Conservation (phyloP, 2,113 vertebrate genomes). For the Clarias gariepinus region DNA sequence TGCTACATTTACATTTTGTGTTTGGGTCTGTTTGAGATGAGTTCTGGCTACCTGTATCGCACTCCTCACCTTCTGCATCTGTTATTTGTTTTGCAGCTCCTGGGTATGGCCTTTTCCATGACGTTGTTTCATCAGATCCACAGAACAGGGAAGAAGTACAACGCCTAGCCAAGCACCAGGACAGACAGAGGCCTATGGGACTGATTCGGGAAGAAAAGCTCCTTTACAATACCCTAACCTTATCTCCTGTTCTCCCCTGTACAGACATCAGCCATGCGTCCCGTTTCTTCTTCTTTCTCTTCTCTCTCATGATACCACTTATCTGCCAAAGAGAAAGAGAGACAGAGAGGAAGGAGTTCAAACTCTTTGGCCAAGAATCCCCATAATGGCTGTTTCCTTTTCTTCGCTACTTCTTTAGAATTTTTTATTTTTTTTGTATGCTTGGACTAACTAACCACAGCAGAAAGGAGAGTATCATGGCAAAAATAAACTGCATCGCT, state of each 20-base stretch:
- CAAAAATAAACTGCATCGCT: conserved; percentile 57
- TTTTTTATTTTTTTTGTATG: conserved; percentile 46
- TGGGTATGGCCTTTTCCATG: conserved; percentile 99
- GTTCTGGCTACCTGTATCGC: conserved; percentile 10
- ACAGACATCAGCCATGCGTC: conserved; percentile 68
- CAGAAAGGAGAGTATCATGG: conserved; percentile 58
- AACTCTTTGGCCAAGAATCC: conserved; percentile 58
- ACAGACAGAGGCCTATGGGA: conserved; percentile 59
- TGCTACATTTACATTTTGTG: not conserved
- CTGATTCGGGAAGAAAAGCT: conserved; percentile 63
- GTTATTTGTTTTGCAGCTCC: conserved; percentile 78
- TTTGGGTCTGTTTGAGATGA: not conserved
- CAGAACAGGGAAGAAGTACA: conserved; percentile 96
- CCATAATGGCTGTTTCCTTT: conserved; percentile 51
- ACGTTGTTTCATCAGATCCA: conserved; percentile 98
- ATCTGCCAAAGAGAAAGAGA: conserved; percentile 87
- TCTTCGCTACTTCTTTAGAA: conserved; percentile 39
- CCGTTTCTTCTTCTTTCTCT: conserved; percentile 53
- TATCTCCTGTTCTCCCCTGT: conserved; percentile 55
- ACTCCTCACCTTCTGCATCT: conserved; percentile 26
- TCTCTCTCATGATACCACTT: conserved; percentile 71
- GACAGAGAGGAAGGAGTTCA: conserved; percentile 61
- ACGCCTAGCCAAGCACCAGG: conserved; percentile 76
- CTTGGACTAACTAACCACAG: conserved; percentile 71
- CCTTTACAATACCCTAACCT: conserved; percentile 40